Percentiles rank a stretch among this genome's conserved stretches.
phyloP scores from a whole-genome alignment of 2,797 vertebrate genomes.

The Pyrocephalus nanus region DNA sequence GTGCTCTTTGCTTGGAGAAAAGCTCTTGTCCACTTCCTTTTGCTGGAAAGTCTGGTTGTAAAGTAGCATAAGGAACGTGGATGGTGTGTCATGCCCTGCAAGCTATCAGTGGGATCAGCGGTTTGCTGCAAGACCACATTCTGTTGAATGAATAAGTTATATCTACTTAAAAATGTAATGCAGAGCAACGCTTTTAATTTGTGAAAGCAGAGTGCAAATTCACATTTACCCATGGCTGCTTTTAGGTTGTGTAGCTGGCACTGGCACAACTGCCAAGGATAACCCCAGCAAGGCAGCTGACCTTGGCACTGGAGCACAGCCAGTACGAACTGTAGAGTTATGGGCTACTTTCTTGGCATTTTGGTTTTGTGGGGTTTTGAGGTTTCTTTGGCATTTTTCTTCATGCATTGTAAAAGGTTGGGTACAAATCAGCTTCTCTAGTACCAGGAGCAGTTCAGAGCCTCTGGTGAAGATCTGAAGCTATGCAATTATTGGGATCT shows the following conservation, averaged over 20 bases:
- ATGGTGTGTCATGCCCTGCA: fast-evolving
- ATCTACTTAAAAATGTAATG: slow-evolving; percentile 5
- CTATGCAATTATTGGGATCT: not conserved
- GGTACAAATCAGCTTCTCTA: not conserved
- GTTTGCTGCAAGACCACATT: not conserved
- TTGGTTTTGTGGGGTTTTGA: too few relatives aligned
- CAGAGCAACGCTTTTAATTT: not conserved
- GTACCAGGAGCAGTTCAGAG: not conserved
- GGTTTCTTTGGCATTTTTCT: not conserved
- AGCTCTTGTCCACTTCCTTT: not conserved
- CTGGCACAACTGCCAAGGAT: not conserved
- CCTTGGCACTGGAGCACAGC: not conserved
- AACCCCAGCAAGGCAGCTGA: not conserved
- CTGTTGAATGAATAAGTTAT: not conserved
- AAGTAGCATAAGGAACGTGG: not conserved
- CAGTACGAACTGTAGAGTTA: not conserved
- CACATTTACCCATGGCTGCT: not conserved
- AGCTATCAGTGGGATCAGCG: not conserved
- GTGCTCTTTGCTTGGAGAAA: not conserved
- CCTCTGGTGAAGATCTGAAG: not conserved
- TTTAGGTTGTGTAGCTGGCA: not conserved
- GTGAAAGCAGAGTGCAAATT: not conserved
- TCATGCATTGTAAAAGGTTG: not conserved
- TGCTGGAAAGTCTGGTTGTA: not conserved
- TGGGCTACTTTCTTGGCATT: not conserved